Percentiles rank a stretch among this genome's conserved stretches.
Conservation (phyloP, 2,888 invertebrate species). For the Calliscelio sp. region DNA sequence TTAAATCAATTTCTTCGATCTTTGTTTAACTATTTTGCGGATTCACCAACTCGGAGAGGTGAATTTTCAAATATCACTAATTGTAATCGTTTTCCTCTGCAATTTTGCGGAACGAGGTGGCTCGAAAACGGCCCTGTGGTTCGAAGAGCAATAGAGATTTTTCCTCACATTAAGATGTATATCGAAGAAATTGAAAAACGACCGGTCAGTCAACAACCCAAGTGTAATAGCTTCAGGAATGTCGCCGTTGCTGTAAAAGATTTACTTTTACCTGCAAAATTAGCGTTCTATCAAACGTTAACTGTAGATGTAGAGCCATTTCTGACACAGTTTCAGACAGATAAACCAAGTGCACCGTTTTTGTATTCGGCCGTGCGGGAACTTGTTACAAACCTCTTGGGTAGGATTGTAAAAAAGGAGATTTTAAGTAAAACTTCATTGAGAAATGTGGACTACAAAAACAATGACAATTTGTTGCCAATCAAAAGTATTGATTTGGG, state of each 20-base stretch:
- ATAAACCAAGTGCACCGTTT: background rate
- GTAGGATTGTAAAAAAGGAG: conserved; percentile 12
- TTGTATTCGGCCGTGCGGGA: background rate
- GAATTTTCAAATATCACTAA: conserved; percentile 74
- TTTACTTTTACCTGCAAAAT: conserved; percentile 10
- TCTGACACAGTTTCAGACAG: conserved; percentile 2
- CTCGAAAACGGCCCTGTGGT: conserved; percentile 73
- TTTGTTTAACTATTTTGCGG: conserved; percentile 77
- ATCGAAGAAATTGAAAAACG: conserved; percentile 14
- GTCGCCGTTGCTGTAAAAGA: conserved; percentile 3
- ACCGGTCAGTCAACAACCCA: conserved; percentile 8
- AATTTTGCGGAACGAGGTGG: conserved; percentile 76
- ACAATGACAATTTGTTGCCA: conserved; percentile 2
- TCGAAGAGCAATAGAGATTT: conserved; percentile 54
- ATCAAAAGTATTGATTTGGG: background rate
- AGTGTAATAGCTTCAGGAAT: background rate
- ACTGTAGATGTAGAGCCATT: conserved; percentile 3
- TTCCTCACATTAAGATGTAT: conserved; percentile 1
- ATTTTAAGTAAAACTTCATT: background rate
- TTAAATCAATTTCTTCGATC: conserved; percentile 73
- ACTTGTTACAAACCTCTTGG: background rate
- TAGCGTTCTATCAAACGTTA: conserved; percentile 3
- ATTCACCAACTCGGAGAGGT: conserved; percentile 76
- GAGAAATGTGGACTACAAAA: background rate
- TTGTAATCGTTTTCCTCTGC: conserved; percentile 73